Evolutionary conservation across 2,797 vertebrate species (phyloP).

Genomic region (Uromys caudimaculatus): DNA sequence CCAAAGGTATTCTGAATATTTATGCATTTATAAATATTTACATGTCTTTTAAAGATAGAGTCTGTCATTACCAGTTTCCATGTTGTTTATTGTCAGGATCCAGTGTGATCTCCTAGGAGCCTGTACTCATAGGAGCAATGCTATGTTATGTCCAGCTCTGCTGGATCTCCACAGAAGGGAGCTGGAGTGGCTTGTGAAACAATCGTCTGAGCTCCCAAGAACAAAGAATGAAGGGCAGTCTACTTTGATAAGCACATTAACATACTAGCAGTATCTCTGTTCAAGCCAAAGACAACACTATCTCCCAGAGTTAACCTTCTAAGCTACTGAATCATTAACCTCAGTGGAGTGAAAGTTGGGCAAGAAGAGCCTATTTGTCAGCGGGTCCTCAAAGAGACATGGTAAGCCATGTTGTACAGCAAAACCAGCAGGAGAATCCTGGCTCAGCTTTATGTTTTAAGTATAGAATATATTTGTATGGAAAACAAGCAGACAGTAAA

Average conservation of each 20-base stretch:
- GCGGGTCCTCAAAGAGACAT: slow-evolving; percentile 89
- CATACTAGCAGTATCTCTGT: slow-evolving; percentile 99
- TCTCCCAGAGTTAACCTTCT: slow-evolving; percentile 96
- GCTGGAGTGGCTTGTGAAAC: slow-evolving; percentile 93
- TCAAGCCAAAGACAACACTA: slow-evolving; percentile 95
- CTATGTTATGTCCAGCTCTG: slow-evolving; percentile 89
- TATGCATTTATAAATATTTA: slow-evolving; percentile 76
- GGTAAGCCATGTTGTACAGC: slow-evolving; percentile 93
- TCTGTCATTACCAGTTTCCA: slow-evolving; percentile 65
- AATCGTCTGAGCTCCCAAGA: slow-evolving; percentile 88
- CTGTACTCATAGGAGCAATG: slow-evolving; percentile 81
- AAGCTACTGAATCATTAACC: slow-evolving; percentile 98
- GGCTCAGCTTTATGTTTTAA: slow-evolving; percentile 87
- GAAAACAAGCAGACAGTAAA: slow-evolving; percentile 86
- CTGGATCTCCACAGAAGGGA: slow-evolving; percentile 93
- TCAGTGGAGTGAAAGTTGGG: slow-evolving; percentile 93
- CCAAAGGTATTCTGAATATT: slow-evolving; percentile 55
- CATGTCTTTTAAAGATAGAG: slow-evolving; percentile 71
- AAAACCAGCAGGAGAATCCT: slow-evolving; percentile 96
- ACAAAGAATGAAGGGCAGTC: slow-evolving; percentile 94
- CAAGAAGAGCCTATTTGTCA: slow-evolving; percentile 97
- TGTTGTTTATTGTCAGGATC: slow-evolving; percentile 78
- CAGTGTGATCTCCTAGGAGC: slow-evolving; percentile 90
- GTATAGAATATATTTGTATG: slow-evolving; percentile 90
- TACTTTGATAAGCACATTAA: slow-evolving; percentile 99